Evolutionary conservation across 2,888 invertebrate species (phyloP).

Genomic region (Leptinotarsa haldemani): DNA sequence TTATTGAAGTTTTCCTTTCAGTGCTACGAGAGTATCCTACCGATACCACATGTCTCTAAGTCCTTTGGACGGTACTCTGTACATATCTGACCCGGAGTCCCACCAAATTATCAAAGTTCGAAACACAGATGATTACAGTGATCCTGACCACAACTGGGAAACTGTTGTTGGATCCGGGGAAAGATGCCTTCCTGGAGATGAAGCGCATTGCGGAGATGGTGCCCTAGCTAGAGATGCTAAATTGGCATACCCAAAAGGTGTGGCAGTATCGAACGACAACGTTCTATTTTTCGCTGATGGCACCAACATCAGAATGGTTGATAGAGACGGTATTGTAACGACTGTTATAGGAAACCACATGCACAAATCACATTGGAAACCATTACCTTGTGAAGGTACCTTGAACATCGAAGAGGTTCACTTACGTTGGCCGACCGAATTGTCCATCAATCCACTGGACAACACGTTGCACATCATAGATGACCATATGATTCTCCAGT

Average conservation of each 20-base stretch:
- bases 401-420: slow-evolving; percentile 93
- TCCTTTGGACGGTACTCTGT: slow-evolving; percentile 92
- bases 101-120: slow-evolving; percentile 92
- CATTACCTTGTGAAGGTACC: slow-evolving; percentile 92
- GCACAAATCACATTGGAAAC: slow-evolving; percentile 94
- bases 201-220: slow-evolving; percentile 96
- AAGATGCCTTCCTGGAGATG: slow-evolving; percentile 91
- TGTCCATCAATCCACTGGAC: slow-evolving; percentile 94
- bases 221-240: slow-evolving; percentile 93
- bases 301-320: slow-evolving; percentile 91
- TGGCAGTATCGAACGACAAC: slow-evolving; percentile 92
- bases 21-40: slow-evolving; percentile 93
- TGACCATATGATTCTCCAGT: slow-evolving; percentile 92
- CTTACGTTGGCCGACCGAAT: slow-evolving; percentile 94
- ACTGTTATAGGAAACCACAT: slow-evolving; percentile 93
- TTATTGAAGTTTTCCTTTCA: neutral
- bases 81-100: slow-evolving; percentile 95
- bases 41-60: slow-evolving; percentile 97
- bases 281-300: slow-evolving; percentile 96
- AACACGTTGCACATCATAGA: slow-evolving; percentile 96
- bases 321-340: slow-evolving; percentile 90
- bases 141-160: slow-evolving; percentile 94
- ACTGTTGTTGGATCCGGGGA: slow-evolving; percentile 95
- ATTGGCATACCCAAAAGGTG: slow-evolving; percentile 95
- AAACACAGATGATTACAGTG: slow-evolving; percentile 82